These are phyloP conservation scores for Percina caprodes DNA, from an alignment of 2,113 vertebrate species.

Conservation along the genomic window DNA sequence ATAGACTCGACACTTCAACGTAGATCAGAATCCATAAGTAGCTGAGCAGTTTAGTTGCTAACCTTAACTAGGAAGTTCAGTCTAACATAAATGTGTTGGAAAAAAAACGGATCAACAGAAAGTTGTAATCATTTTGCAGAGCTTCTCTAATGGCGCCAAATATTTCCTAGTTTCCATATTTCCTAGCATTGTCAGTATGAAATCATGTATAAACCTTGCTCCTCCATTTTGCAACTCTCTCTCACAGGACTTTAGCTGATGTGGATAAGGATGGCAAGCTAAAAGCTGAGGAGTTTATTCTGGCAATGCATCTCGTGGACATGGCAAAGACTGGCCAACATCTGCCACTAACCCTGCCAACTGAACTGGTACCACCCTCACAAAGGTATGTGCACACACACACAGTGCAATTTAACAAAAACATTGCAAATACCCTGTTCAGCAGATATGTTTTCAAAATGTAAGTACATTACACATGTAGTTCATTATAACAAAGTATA, in stretches of 20 bases:
- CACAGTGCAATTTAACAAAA: neutral
- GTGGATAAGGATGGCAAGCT: constrained; percentile 95
- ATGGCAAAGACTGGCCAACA: constrained; percentile 91
- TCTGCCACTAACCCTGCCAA: constrained; percentile 90
- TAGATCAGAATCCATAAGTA: neutral
- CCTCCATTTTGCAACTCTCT: neutral
- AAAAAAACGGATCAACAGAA: neutral
- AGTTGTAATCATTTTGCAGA: neutral
- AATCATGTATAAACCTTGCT: neutral
- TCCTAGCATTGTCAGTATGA: neutral
- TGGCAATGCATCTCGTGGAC: constrained; percentile 97
- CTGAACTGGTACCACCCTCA: constrained; percentile 91
- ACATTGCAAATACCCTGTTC: neutral
- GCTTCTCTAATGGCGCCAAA: neutral
- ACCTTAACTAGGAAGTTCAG: neutral
- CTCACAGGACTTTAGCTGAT: constrained; percentile 91
- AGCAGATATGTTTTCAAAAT: neutral
- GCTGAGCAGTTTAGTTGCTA: neutral
- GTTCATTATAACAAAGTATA: neutral
- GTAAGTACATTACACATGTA: neutral
- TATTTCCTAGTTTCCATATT: neutral
- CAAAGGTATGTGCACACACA: constrained; percentile 82
- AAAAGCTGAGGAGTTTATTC: constrained; percentile 95
- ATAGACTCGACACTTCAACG: neutral
- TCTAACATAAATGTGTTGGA: neutral